Evolutionary conservation across 2,797 vertebrate genomes (phyloP).

Genomic region (Parauchenoglanis ngamensis): DNA sequence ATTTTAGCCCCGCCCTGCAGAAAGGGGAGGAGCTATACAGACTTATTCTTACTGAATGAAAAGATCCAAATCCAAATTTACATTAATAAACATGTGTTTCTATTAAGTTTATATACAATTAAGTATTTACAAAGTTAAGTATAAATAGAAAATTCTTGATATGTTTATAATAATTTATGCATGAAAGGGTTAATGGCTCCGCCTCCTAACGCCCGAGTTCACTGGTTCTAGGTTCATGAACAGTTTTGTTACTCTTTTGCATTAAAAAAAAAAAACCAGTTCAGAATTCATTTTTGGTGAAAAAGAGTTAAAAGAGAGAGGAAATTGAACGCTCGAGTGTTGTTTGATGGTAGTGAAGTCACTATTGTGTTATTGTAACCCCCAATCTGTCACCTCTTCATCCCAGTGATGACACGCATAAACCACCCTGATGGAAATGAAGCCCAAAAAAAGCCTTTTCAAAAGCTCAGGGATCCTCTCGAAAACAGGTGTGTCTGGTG

Average conservation of each 20-base stretch:
- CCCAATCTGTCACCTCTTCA: neutral
- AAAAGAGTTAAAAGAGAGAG: neutral
- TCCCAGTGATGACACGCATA: neutral
- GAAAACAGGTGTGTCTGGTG: neutral
- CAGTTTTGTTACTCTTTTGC: neutral
- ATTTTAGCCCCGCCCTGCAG: neutral
- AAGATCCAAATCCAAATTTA: neutral
- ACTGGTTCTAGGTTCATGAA: neutral
- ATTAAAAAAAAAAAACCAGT: neutral
- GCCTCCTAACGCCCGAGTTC: neutral
- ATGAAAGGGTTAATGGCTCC: neutral
- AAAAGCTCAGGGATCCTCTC: neutral
- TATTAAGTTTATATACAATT: no score
- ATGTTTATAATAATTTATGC: neutral
- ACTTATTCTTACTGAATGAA: neutral
- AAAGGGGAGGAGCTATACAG: neutral
- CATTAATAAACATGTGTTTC: no score
- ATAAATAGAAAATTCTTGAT: neutral
- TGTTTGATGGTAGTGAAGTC: neutral
- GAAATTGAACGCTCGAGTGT: neutral
- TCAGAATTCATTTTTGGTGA: neutral
- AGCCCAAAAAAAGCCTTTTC: neutral
- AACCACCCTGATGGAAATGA: constrained; percentile 8
- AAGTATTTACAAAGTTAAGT: no score
- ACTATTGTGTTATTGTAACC: neutral